These are phyloP conservation scores for Mesochorus sp. DNA, from an alignment of 2,888 invertebrate genomes.

Conservation along the genomic window DNA sequence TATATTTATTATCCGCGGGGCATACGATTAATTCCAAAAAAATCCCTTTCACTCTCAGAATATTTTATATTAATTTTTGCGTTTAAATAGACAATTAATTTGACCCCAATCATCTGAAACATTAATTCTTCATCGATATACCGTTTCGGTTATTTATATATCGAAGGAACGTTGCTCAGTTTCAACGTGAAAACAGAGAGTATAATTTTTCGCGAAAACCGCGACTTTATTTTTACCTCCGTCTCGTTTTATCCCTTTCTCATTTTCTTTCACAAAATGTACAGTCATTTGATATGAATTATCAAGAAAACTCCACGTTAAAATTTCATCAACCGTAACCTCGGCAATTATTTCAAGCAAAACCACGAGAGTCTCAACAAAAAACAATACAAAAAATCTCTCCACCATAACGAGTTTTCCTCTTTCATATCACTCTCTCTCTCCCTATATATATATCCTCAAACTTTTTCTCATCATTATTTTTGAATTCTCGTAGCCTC, in stretches of 20 bases:
- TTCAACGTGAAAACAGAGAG: conserved; percentile 20
- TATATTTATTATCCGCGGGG: conserved; percentile 20
- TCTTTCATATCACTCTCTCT: not conserved
- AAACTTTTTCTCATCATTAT: not conserved
- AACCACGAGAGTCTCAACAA: not conserved
- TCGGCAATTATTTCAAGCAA: conserved; percentile 5
- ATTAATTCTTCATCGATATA: conserved; percentile 53
- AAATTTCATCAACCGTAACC: not conserved
- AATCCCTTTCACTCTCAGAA: not conserved
- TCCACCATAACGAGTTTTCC: conserved; percentile 14
- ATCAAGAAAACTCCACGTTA: conserved; percentile 50
- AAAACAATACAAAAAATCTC: not conserved
- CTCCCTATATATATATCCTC: no score
- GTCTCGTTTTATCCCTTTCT: not conserved
- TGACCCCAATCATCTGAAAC: conserved; percentile 53
- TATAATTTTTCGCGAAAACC: conserved; percentile 9
- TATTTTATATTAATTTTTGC: conserved; percentile 15
- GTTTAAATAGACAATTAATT: conserved; percentile 57
- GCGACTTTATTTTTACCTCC: conserved; percentile 2
- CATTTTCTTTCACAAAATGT: conserved; percentile 42
- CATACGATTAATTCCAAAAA: conserved; percentile 9
- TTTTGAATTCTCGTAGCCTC: conserved; percentile 33
- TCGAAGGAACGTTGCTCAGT: conserved; percentile 40
- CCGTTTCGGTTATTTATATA: conserved; percentile 43
- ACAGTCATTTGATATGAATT: conserved; percentile 65